phyloP scores from a whole-genome alignment of 35 echinoderm and acorn worm species.

The Lytechinus pictus region DNA sequence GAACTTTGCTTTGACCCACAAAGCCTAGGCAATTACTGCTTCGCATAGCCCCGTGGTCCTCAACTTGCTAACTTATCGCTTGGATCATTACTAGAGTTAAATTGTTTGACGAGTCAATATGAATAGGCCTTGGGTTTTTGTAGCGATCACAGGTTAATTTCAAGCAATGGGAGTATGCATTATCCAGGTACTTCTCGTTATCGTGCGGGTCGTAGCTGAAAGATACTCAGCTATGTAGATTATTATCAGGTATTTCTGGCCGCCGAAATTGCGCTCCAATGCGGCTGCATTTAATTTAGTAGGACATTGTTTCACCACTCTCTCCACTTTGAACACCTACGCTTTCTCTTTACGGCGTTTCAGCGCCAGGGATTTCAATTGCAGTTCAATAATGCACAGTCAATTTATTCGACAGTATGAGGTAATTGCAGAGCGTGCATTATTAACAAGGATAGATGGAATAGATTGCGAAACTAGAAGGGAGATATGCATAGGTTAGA shows the following conservation, averaged over 20 bases:
- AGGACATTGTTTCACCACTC: neutral
- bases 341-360: neutral
- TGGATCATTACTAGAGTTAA: neutral
- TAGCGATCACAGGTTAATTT: neutral
- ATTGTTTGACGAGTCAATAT: neutral
- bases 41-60: neutral
- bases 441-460: slow-evolving; percentile 2
- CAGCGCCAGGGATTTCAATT: neutral
- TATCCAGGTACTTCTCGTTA: neutral
- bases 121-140: neutral
- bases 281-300: neutral
- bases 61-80: neutral
- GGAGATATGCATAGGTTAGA: neutral
- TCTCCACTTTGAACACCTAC: neutral
- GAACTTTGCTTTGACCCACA: neutral
- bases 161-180: neutral
- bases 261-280: neutral
- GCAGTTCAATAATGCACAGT: neutral
- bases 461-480: neutral
- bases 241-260: neutral
- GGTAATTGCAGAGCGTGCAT: slow-evolving; percentile 16
- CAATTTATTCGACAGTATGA: neutral
- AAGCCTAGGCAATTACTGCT: neutral
- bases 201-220: neutral
- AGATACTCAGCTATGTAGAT: neutral